A percentile compares a stretch with the other conserved stretches of the same genome.
These are phyloP conservation scores for Tapirus terrestris DNA, from an alignment of 2,113 vertebrate genomes.

Conservation along the genomic window DNA sequence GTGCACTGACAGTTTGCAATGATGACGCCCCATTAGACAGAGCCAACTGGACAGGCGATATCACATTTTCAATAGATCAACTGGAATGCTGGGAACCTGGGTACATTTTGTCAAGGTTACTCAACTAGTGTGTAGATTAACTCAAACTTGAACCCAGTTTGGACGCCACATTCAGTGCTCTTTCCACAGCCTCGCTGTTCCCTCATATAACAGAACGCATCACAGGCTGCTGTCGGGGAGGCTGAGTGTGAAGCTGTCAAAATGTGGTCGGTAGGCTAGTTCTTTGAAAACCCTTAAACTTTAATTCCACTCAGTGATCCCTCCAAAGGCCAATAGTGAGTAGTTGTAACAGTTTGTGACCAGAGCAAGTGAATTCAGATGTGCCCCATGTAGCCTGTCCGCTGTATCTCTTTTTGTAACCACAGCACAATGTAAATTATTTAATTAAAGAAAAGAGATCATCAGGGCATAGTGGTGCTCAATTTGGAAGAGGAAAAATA, in stretches of 20 bases:
- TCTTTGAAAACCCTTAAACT: not conserved
- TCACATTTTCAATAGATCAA: not conserved
- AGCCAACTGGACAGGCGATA: not conserved
- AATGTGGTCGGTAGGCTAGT: not conserved
- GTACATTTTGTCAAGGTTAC: not conserved
- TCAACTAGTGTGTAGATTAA: no score
- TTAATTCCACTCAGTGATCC: not conserved
- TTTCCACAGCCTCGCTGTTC: not conserved
- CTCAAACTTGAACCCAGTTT: not conserved
- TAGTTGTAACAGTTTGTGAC: not conserved
- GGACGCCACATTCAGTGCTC: not conserved
- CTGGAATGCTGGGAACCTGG: not conserved
- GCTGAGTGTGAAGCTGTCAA: not conserved
- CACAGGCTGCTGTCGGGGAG: no score
- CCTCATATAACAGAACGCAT: rapidly evolving
- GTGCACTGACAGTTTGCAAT: not conserved
- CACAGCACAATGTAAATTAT: no score
- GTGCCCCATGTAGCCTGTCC: not conserved
- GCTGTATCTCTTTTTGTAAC: not conserved
- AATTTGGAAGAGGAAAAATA: not conserved
- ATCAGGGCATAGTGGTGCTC: not conserved
- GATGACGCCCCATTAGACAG: not conserved
- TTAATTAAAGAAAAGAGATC: not conserved
- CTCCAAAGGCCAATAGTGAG: not conserved
- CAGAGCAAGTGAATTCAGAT: not conserved